Conservation (phyloP, 2,888 invertebrate genomes). For the Beris morrisii region DNA sequence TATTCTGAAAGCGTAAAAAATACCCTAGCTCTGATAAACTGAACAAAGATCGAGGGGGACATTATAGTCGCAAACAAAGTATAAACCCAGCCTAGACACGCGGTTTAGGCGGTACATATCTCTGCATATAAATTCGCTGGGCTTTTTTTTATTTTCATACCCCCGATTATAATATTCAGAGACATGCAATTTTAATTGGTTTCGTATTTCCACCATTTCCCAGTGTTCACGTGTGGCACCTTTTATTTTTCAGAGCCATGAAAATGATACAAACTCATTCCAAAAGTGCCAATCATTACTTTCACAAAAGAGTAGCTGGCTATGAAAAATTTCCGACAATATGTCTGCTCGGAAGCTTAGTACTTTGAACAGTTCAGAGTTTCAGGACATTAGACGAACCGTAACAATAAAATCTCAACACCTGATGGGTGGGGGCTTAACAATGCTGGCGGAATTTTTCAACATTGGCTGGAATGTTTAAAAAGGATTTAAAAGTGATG, state of each 20-base stretch:
- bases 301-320: slow-evolving; percentile 5
- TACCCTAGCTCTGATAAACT: not conserved
- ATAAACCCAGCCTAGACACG: not conserved
- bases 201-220: slow-evolving; percentile 2
- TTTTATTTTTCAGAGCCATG: not conserved
- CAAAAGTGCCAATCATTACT: slow-evolving; percentile 15
- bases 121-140: slow-evolving; percentile 15
- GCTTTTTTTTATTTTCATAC: not conserved
- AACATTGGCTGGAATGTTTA: slow-evolving; percentile 9
- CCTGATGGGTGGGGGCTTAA: slow-evolving; percentile 7
- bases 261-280: slow-evolving; percentile 10
- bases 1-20: not conserved
- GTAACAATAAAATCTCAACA: slow-evolving; percentile 19
- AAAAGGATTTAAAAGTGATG: slow-evolving; percentile 23
- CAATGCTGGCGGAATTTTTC: slow-evolving; percentile 20
- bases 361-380: not conserved
- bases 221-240: not conserved
- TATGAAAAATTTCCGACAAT: not conserved
- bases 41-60: not conserved
- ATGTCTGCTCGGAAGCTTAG: not conserved
- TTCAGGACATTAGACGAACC: slow-evolving; percentile 18
- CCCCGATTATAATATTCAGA: slow-evolving; percentile 20
- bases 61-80: not conserved
- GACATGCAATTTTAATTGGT: slow-evolving; percentile 28
- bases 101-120: not conserved